Evolutionary conservation across 2,113 vertebrate species (phyloP), one percentile per base, ranked within the genome.

Genomic region (Pyrgilauda ruficollis): DNA sequence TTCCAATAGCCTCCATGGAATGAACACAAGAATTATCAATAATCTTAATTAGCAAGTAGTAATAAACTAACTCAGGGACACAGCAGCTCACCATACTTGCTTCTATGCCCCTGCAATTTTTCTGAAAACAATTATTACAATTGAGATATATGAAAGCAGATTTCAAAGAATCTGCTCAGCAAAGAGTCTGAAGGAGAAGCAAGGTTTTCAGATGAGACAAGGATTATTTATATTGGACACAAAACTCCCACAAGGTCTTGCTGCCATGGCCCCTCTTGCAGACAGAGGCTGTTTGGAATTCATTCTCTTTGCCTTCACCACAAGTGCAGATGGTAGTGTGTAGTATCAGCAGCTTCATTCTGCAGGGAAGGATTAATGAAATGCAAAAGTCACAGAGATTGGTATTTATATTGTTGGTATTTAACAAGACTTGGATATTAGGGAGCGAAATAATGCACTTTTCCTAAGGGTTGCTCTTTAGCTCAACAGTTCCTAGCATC

Each of bases 11-110:
- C 64, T 50, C 49, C 53, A 62, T 76, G 41, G 80, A 89, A 64
- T 52, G 91, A 78, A 78, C 3, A 43, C 39, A 72, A 72, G 26
- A 78, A 67, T 85, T 97, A 94, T 89, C 68, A 80, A 23, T 70
- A 84, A 61, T 56, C n/a, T 90, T 84, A 80, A 93, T 90, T 93
- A 94, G 61, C 30, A 91, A 89, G 21, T 27, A 61, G 39, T 64
- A 86, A 78, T 55, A 84, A 80, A 63, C 24, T 75, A 78, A 78
- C 27, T 67, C 33, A 22, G 30, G 39, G 56, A 3, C 13, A n/a
- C 6, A n/a, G 15, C 55, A 62, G 9, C 76, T 89, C 77, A 21
- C 11, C 26, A 59, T 27, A 73, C 46, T 84, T 77, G 5, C n/a
- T 46, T 77, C 27, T 70, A 39, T 33, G 10, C 20, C 55, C 33